A percentile compares a stretch with the other conserved stretches of the same genome.
phyloP scores from a whole-genome alignment of 2,888 invertebrate species.

The Clunio marinus region DNA sequence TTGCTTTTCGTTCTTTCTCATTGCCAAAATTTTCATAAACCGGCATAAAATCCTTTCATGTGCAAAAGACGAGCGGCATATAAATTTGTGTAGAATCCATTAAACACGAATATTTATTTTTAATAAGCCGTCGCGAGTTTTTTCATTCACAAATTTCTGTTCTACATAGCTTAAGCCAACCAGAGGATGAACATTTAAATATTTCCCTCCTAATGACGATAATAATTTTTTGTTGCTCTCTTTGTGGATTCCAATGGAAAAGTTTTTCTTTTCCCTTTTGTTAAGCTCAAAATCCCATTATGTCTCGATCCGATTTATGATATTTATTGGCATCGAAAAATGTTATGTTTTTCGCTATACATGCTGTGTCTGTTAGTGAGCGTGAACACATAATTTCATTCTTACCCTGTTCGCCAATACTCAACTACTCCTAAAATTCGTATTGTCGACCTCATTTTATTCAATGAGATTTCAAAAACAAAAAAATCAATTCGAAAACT shows the following conservation, averaged over 20 bases:
- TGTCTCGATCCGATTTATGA: slow-evolving; percentile 30
- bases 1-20: too few relatives aligned
- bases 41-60: neutral
- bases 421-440: neutral
- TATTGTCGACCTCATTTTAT: neutral
- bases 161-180: neutral
- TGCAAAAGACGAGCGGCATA: neutral
- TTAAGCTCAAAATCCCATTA: slow-evolving; percentile 31
- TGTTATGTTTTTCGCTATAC: neutral
- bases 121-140: neutral
- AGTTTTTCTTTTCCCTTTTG: neutral
- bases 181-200: too few relatives aligned
- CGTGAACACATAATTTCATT: neutral
- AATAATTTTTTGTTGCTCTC: too few relatives aligned
- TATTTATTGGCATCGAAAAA: slow-evolving; percentile 18
- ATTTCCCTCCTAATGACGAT: too few relatives aligned
- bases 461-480: neutral
- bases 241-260: too few relatives aligned
- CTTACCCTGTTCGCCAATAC: neutral
- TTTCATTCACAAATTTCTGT: neutral
- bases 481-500: slow-evolving; percentile 2
- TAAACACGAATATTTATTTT: slow-evolving; percentile 17
- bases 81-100: slow-evolving; percentile 18
- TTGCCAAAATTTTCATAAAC: neutral
- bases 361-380: neutral